Conservation (phyloP, 2,797 vertebrate species). For the Phaenicophaeus curvirostris region DNA sequence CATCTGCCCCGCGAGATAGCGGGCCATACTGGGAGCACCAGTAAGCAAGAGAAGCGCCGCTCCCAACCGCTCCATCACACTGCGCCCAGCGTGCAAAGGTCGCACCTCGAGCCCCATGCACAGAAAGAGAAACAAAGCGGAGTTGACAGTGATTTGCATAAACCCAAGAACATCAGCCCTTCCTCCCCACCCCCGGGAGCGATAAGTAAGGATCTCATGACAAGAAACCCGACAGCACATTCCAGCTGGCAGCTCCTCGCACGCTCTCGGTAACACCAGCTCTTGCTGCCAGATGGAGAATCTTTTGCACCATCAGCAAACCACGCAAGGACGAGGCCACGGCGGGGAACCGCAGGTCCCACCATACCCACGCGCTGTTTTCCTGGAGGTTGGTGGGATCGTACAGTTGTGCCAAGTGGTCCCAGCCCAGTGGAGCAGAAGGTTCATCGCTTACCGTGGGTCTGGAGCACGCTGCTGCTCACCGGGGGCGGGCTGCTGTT, state of each 20-base stretch:
- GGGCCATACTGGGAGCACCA: neutral
- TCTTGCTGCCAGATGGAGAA: conserved; percentile 42
- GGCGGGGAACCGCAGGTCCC: neutral
- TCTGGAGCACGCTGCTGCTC: conserved; percentile 87
- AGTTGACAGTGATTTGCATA: neutral
- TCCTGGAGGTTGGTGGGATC: neutral
- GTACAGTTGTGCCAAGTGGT: accelerated
- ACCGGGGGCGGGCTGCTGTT: conserved; percentile 92
- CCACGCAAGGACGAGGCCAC: accelerated
- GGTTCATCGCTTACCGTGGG: conserved; percentile 83
- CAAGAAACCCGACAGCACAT: conserved; percentile 11
- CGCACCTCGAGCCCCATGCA: neutral
- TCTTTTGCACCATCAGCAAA: neutral
- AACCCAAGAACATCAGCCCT: neutral
- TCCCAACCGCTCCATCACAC: neutral
- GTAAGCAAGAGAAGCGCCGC: accelerated
- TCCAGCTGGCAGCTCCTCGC: conserved; percentile 46
- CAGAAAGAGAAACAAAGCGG: neutral
- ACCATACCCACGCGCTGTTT: neutral
- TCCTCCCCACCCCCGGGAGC: neutral
- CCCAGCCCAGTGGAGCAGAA: neutral
- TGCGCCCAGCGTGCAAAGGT: neutral
- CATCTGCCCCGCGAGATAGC: too few species aligned
- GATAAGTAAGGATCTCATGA: conserved; percentile 35
- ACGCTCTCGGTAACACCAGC: neutral